Base-by-base conservation (phyloP, 1,140 invertebrate genomes). In the Macrotrachela quadricornifera region DNA sequence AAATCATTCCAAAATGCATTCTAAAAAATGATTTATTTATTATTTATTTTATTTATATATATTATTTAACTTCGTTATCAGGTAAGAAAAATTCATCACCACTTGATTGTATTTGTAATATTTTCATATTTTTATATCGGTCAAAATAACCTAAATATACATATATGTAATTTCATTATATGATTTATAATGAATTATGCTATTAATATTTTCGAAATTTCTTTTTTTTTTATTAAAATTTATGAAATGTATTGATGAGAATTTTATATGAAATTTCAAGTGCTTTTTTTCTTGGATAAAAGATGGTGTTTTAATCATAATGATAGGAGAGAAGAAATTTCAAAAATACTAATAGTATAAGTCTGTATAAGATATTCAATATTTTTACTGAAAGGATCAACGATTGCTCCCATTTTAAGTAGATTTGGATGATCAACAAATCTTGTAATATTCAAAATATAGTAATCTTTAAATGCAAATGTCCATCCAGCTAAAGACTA, bases 11-110 rank as follows among this genome's bases (percentile, higher is more conserved):
- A 54, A 50, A 49, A 54, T n/a, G 39, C 40, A 50, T 49, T 10
- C 21, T 30, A 30, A 30, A 30, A n/a, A n/a, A n/a, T n/a, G n/a
- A n/a, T n/a, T n/a, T n/a, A n/a, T n/a, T n/a, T n/a, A n/a, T n/a
- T n/a, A n/a, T n/a, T n/a, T n/a, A n/a, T n/a, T n/a, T n/a, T n/a
- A n/a, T n/a, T n/a, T n/a, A n/a, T n/a, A n/a, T n/a, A n/a, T n/a
- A n/a, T n/a, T n/a, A n/a, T n/a, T 30, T 30, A 4, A 30, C 21
- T 17, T 44, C 46, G 54, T 65, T 62, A 44, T 65, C 64, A 11
- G 60, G 59, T 16, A 65, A 54, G 49, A 66, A 67, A 56, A 67
- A 67, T 55, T 67, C 64, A 47, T 67, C 65, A 9, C 65, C 64
- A 3, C 59, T 58, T 0, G 63, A 61, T 37, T 54, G 60, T 17